Evolutionary conservation across 37 sponge, comb jelly and placozoan species (phyloP), one percentile per base, ranked within the genome.

Genomic region (Beroe ovata): DNA sequence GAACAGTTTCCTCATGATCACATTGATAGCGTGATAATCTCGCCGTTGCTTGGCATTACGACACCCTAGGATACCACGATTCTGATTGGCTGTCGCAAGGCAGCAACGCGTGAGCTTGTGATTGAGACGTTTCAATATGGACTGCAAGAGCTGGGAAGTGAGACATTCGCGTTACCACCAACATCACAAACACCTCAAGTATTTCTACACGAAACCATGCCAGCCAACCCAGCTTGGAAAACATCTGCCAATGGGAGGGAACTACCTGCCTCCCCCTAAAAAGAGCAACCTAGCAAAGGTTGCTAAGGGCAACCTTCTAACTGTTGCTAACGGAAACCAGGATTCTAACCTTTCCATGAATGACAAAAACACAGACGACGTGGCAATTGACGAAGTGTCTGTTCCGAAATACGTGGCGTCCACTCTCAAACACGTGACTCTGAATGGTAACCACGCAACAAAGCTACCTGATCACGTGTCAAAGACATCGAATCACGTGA

Each of bases 171-270:
- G 84, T 4, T 41, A 36, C 47, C 54, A 77, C 26, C 35, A n/a
- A 8, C 54, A 42, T 1, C 84, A 77, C 84, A 77, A 77, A 40
- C 84, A 77, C 33, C 84, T 77, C 84, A 77, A 77, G 38, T 77
- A 77, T 25, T 77, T 77, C 28, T 42, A 77, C 84, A 66, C 69
- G 1, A 25, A 66, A 18, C 69, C 69, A 1, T 66, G 36, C 35
- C 18, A 32, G 18, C 1, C 32, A 14, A 66, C 25, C 1, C 36
- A 25, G 16, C 69, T 25, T 66, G 11, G 11, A 16, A 47, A 6
- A 11, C 54, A 47, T 11, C 54, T 47, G 54, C 54, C 54, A 11
- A 6, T 47, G 11, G 54, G 11, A 11, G 54, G 54, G 54, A 47
- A 47, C 11, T 11, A 47, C 11, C 54, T 47, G 54, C 54, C 54